Base-by-base conservation (phyloP, 2,888 invertebrate genomes). In the Theretra japonica region DNA sequence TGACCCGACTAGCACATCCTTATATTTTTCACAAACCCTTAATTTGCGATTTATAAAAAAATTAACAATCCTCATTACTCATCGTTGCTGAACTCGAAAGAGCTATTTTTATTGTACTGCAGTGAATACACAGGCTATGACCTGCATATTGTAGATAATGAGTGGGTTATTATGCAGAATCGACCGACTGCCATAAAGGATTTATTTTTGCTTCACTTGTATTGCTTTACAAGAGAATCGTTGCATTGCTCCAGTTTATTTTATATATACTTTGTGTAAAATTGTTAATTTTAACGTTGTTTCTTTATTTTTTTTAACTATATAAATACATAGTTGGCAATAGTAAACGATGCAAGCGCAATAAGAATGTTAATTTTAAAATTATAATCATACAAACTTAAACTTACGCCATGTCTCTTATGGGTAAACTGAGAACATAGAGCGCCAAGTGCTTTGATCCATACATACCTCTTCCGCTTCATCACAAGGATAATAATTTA, bases 221-320 rank as follows among this genome's bases (percentile, higher is more conserved):
- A 86, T 90, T 89, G 89, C 89, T 82, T 86, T 86, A 90, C 88
- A 89, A 90, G 87, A 86, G 82, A 86, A 81, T 87, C 85, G 87
- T 89, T 90, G 84, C 86, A 82, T 82, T 83, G 79, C 79, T 83
- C 79, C 85, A 88, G 84, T 83, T 53, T 53, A 41, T 41, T 41
- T 11, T 41, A 41, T 33, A 41, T 15, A 41, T n/a, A 53, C 4
- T 50, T 50, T 50, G 50, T 50, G 50, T 50, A 17, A 53, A 19
- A 6, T n/a, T 15, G n/a, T 53, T n/a, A 6, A 53, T 53, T 53
- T 4, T 53, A 19, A 53, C 5, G 19, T n/a, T 11, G 15, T 41
- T 41, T 41, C 2, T 11, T 33, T 41, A 8, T 11, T 30, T 30
- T 30, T 6, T 30, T 41, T 1, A 41, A 41, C 41, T 11, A 8